Conservation (phyloP, 2,888 invertebrate genomes). For the Acronicta aceris region DNA sequence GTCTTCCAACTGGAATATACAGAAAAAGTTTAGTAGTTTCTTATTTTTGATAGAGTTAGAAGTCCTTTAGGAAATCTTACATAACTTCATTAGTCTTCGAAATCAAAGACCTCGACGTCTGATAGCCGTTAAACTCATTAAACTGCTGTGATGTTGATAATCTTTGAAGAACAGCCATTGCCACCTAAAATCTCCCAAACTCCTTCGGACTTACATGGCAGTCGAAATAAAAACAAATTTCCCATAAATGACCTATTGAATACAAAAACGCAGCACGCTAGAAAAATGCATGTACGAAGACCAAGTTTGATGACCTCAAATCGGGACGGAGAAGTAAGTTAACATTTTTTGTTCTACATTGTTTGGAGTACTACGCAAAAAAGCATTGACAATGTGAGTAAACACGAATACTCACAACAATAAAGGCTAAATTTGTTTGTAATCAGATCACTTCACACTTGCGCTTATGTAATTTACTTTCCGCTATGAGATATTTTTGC, state of each 20-base stretch:
- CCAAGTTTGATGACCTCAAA: too few species aligned
- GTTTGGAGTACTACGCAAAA: slow-evolving; percentile 26
- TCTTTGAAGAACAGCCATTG: too few species aligned
- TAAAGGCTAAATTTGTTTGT: slow-evolving; percentile 34
- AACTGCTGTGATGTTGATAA: too few species aligned
- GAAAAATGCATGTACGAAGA: neutral
- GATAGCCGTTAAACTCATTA: too few species aligned
- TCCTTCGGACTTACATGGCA: too few species aligned
- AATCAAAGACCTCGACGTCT: too few species aligned
- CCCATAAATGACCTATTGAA: too few species aligned
- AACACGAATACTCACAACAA: slow-evolving; percentile 22
- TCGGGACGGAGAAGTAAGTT: slow-evolving; percentile 7
- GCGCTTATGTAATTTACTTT: slow-evolving; percentile 54
- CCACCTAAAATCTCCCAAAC: too few species aligned
- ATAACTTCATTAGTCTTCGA: too few species aligned
- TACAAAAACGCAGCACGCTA: neutral
- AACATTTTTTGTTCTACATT: slow-evolving; percentile 15
- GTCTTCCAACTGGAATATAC: slow-evolving; percentile 77
- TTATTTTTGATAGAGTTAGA: too few species aligned
- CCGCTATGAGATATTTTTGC: slow-evolving; percentile 62
- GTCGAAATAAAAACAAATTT: too few species aligned
- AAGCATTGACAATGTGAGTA: slow-evolving; percentile 41
- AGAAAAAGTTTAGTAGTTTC: neutral
- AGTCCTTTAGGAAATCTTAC: too few species aligned
- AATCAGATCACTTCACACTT: slow-evolving; percentile 44